Percentiles rank a stretch among this genome's conserved stretches.
These are phyloP conservation scores for Athene noctua DNA, from an alignment of 2,113 vertebrate genomes.

Conservation along the genomic window DNA sequence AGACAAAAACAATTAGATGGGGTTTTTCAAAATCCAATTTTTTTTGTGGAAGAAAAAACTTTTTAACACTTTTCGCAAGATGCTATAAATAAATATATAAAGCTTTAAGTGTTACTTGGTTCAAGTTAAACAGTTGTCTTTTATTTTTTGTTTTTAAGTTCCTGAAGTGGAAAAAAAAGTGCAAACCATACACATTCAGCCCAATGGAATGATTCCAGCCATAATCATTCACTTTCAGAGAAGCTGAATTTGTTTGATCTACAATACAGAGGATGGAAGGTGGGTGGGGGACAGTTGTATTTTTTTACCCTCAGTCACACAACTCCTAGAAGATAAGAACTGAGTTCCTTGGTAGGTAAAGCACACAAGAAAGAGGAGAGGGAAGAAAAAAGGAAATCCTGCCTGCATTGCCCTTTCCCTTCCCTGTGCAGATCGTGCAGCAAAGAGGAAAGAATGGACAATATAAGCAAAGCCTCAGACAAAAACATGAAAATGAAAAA, in stretches of 20 bases:
- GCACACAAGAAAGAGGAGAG: background rate
- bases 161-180: background rate
- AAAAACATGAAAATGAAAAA: background rate
- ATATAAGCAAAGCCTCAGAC: background rate
- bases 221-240: background rate
- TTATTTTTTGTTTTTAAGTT: constrained; percentile 32
- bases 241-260: constrained; percentile 3
- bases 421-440: background rate
- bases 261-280: background rate
- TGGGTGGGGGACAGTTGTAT: background rate
- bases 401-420: background rate
- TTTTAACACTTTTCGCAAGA: constrained; percentile 66
- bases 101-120: constrained; percentile 72
- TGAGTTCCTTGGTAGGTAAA: background rate
- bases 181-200: constrained; percentile 56
- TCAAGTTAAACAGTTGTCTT: constrained; percentile 63
- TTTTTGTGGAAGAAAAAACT: constrained; percentile 49
- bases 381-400: background rate
- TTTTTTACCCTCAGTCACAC: background rate
- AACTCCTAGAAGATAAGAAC: background rate
- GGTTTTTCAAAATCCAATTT: constrained; percentile 34
- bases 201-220: constrained; percentile 5
- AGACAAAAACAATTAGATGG: constrained; percentile 73
- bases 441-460: background rate
- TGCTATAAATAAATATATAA: constrained; percentile 81